Conservation (phyloP, 2,113 vertebrate genomes). For the Gulo gulo region DNA sequence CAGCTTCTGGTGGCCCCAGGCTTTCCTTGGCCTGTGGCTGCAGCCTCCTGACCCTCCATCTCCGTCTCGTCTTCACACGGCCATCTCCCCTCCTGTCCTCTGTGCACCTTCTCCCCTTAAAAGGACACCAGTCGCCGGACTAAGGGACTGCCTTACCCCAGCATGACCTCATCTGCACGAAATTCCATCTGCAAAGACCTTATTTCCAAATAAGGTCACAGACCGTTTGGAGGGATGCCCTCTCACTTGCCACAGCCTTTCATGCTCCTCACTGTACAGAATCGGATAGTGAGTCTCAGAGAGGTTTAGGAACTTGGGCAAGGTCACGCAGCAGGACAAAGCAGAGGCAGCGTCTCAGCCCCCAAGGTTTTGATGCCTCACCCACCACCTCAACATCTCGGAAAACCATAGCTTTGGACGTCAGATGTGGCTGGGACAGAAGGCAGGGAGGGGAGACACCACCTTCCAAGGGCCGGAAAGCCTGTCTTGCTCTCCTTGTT, state of each 20-base stretch:
- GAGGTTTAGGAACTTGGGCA: background rate
- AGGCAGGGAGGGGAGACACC: background rate
- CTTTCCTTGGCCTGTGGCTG: background rate
- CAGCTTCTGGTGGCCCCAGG: background rate
- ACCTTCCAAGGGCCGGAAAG: background rate
- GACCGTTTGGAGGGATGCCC: background rate
- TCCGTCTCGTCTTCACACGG: background rate
- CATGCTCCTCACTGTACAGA: background rate
- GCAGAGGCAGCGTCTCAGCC: background rate
- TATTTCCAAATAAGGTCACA: background rate
- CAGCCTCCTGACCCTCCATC: too few species aligned
- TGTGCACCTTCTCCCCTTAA: background rate
- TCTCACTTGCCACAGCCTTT: background rate
- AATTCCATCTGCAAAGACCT: background rate
- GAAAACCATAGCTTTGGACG: background rate
- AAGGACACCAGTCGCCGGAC: background rate
- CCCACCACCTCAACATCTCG: background rate
- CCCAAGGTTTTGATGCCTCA: background rate
- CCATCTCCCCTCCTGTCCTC: background rate
- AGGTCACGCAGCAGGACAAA: background rate
- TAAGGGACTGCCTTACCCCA: background rate
- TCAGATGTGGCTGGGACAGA: background rate
- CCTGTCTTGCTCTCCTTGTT: background rate
- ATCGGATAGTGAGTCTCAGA: background rate
- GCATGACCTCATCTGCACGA: background rate